Base-by-base conservation (phyloP, 2,888 invertebrate species). In the Chalcis sispes region DNA sequence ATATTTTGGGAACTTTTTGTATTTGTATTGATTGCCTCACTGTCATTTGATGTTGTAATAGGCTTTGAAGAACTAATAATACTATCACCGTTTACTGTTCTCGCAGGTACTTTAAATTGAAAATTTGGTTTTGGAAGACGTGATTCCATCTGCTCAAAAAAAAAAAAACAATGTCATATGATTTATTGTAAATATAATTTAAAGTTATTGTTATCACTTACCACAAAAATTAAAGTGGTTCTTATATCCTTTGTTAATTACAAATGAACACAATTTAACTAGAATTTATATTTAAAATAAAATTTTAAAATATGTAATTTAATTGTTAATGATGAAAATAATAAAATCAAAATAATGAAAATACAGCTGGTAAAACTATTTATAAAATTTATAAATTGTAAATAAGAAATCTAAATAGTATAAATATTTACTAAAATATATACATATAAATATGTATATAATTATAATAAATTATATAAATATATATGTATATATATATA, bases 101-200 rank as follows among this genome's bases (percentile, higher is more conserved):
- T 75, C 3, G 78, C 78, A 50, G 78, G 78, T 50, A 78, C 78
- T 77, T 77, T 78, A 48, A 77, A 77, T 25, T 78, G 76, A 65
- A 78, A 79, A 77, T 71, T 75, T 71, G 84, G 83, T 64, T 90
- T 90, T n/a, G 90, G 90, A 74, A 90, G 83, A 32, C 89, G 89
- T 5, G 91, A 91, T 80, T 90, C 90, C 91, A 91, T 91, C 86
- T 84, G 65, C 5, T 15, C 5, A 67, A 81, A 78, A 67, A 3
- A 61, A 15, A 36, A 69, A 36, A 59, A 23, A 13, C 50, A 7
- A 23, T 50, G 20, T 50, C 2, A 20, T 5, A 20, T 20, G n/a
- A 23, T 50, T 50, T 23, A 20, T 46, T 7, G 5, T 4, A 18
- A 20, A 5, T 15, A 50, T 20, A 52, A 52, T 52, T 52, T 25